phyloP scores from a whole-genome alignment of 2,888 invertebrate genomes.

The Apomyelois bistriatella region DNA sequence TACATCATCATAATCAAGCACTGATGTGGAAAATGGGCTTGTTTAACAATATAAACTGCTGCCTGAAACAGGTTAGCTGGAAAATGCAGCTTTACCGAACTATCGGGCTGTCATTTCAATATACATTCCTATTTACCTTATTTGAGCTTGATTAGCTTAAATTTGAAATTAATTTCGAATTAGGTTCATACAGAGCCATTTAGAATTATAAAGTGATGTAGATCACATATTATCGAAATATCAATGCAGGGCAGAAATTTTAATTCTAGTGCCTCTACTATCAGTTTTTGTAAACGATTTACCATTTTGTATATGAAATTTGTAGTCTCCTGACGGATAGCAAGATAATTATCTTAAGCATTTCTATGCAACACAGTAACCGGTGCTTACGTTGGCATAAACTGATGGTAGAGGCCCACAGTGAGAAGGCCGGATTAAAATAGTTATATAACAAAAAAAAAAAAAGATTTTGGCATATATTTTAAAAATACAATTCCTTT shows the following conservation, averaged over 20 bases:
- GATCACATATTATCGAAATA: not conserved
- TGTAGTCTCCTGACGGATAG: no score
- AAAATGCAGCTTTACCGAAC: constrained; percentile 17
- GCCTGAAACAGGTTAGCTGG: constrained; percentile 24
- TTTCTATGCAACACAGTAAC: no score
- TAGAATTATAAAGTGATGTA: not conserved
- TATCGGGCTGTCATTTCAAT: constrained; percentile 4
- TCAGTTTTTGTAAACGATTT: no score
- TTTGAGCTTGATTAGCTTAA: constrained; percentile 1
- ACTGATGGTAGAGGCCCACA: no score
- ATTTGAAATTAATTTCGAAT: not conserved
- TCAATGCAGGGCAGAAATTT: not conserved
- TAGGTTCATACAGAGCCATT: not conserved
- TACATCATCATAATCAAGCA: constrained; percentile 25
- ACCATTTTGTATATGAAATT: no score
- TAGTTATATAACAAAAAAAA: no score
- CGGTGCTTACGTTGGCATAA: no score
- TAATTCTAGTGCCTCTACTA: not conserved
- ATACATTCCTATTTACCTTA: not conserved
- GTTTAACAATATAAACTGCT: constrained; percentile 30
- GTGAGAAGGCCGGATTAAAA: no score
- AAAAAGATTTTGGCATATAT: no score
- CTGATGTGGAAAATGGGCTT: constrained; percentile 36
- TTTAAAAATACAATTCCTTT: not conserved
- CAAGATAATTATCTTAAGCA: no score